Evolutionary conservation across 1,140 invertebrate species (phyloP), one percentile per base, ranked within the genome.

Genomic region (Caenorhabditis latens): DNA sequence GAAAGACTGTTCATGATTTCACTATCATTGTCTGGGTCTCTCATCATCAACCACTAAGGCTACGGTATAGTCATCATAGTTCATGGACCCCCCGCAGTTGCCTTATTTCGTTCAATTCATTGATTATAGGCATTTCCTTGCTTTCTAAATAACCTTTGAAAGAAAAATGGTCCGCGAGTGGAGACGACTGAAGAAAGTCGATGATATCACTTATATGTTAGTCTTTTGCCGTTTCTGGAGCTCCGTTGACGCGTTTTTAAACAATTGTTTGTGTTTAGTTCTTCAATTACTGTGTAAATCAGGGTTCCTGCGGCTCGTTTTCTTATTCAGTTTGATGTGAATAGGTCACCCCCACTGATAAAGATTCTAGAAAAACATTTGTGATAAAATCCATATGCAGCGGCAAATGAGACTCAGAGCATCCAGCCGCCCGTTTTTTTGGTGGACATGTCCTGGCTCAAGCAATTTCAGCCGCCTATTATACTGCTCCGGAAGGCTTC

Each of bases 381-480:
- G 5, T n/a, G n/a, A 58, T 13, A 32, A 63, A 32, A 32, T n/a
- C n/a, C 3, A 40, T 57, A 13, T 83, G 19, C 58, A 88, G 88
- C 13, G 88, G 88, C 16, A 83, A 86, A 71, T 88, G 88, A 79
- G 86, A 86, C 53, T 84, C 79, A 9, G 88, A 88, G 55, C 85
- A 75, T 57, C 82, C 88, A 16, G 85, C 89, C 16, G 88, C 88
- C 14, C 63, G 88, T n/a, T 85, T 88, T 46, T 88, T 84, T 40
- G 88, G 88, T 11, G 88, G 88, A 0, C 88, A 88, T 42, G 88
- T 88, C 1, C 43, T 88, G 9, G 88, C 88, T 1, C 88, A 88
- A 50, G 88, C 85, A 9, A 83, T 86, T 63, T 83, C 88, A 19
- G 88, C 88, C 2, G 88, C 88, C 13, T 88, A 88, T 42, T 83